Percentiles rank a stretch among this genome's conserved stretches.
These are phyloP conservation scores for Rhimphoctona megacephalus DNA, from an alignment of 2,888 invertebrate genomes.

Conservation along the genomic window DNA sequence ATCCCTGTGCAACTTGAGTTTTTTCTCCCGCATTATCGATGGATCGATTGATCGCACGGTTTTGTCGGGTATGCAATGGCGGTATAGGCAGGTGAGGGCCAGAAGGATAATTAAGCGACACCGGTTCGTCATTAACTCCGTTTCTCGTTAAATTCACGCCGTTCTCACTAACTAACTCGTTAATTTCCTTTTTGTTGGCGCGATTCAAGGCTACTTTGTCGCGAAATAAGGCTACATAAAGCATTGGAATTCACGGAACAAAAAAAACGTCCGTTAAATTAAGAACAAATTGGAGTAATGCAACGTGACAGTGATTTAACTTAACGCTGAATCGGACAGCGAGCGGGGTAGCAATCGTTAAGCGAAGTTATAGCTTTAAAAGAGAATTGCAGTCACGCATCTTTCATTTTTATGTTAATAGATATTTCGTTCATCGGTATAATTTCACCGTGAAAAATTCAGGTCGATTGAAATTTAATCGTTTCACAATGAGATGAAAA, in stretches of 20 bases:
- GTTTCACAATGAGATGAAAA: background rate
- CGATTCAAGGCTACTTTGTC: constrained; percentile 21
- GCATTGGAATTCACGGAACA: background rate
- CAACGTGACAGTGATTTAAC: background rate
- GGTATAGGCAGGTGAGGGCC: constrained; percentile 62
- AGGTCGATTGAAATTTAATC: background rate
- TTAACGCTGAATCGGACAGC: background rate
- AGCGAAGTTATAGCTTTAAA: background rate
- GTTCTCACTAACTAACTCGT: constrained; percentile 37
- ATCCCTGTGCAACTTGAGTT: background rate
- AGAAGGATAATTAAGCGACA: constrained; percentile 65
- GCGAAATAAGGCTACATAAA: background rate
- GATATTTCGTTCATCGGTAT: background rate
- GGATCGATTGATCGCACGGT: constrained; percentile 40
- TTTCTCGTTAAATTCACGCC: constrained; percentile 64
- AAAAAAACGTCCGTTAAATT: background rate
- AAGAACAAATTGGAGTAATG: background rate
- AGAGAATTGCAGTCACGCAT: background rate
- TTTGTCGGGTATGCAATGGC: constrained; percentile 42
- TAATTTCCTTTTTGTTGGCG: constrained; percentile 13
- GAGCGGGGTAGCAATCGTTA: background rate
- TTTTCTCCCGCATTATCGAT: constrained; percentile 46
- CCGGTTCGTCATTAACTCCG: constrained; percentile 67
- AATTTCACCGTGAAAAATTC: background rate
- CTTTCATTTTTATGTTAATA: background rate